These are phyloP conservation scores for Diplosoma virens DNA, from an alignment of 23 tunicate genomes.

Conservation along the genomic window DNA sequence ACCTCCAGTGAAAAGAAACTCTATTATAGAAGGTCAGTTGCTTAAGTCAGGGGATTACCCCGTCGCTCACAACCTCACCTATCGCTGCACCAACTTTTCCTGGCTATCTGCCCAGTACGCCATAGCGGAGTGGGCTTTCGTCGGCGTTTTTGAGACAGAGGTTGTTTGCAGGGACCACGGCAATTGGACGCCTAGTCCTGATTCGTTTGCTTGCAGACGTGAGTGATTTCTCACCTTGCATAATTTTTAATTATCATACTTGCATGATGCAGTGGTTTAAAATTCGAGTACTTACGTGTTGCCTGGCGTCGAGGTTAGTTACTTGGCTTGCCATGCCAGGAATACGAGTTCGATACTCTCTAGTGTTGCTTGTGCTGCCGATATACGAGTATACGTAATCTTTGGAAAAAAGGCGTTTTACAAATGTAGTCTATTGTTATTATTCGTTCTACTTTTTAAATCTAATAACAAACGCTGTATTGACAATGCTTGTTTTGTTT, in stretches of 20 bases:
- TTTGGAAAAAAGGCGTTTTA: no score
- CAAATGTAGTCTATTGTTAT: no score
- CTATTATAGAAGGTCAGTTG: neutral
- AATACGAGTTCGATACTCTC: neutral
- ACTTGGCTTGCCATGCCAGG: neutral
- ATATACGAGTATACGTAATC: no score
- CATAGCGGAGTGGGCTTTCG: conserved; percentile 67
- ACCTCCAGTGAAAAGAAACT: conserved; percentile 31
- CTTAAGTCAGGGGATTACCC: neutral
- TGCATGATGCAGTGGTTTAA: neutral
- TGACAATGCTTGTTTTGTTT: neutral
- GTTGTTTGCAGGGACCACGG: conserved; percentile 37
- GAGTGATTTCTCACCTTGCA: neutral
- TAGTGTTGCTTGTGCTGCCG: no score
- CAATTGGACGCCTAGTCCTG: conserved; percentile 47
- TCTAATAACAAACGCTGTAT: no score
- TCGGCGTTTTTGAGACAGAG: conserved; percentile 15
- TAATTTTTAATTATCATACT: neutral
- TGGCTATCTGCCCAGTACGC: conserved; percentile 60
- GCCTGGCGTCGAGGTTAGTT: neutral
- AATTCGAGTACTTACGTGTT: neutral
- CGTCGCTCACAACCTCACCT: conserved; percentile 11
- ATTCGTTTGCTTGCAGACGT: conserved; percentile 74
- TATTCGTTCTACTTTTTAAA: no score
- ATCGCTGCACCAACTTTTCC: conserved; percentile 16